These are phyloP conservation scores for Marmota monax DNA, from an alignment of 2,113 vertebrate genomes.

Conservation along the genomic window DNA sequence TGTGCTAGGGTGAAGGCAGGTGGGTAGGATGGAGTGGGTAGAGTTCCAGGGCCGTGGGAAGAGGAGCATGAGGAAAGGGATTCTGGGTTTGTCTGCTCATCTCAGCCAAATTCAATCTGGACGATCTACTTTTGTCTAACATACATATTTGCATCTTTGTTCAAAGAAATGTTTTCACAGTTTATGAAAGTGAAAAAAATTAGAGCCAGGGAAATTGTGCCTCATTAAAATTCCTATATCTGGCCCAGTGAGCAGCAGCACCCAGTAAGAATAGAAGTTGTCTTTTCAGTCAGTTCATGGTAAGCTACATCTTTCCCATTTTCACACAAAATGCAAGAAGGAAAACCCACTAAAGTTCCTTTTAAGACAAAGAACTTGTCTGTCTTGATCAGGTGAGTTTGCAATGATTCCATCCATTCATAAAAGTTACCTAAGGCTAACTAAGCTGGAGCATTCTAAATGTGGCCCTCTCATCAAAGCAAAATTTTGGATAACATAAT, in stretches of 20 bases:
- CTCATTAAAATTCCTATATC: neutral
- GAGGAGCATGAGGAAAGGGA: neutral
- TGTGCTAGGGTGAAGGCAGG: neutral
- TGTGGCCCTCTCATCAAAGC: neutral
- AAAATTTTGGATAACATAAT: neutral
- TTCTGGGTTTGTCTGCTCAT: neutral
- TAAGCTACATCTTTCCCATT: neutral
- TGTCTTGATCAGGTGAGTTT: slow-evolving; percentile 17
- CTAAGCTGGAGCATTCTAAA: neutral
- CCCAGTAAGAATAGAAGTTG: neutral
- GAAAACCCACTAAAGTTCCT: neutral
- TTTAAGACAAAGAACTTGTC: neutral
- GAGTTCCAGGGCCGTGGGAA: neutral
- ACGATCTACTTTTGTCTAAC: neutral
- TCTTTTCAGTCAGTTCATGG: neutral
- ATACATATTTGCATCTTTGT: neutral
- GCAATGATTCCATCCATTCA: neutral
- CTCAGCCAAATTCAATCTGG: neutral
- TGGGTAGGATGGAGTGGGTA: neutral
- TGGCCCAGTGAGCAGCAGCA: neutral
- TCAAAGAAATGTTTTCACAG: slow-evolving; percentile 16
- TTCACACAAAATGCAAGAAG: neutral
- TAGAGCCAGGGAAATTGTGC: neutral
- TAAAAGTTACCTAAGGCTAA: neutral
- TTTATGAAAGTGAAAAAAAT: neutral